A percentile compares a stretch with the other conserved stretches of the same genome.
These are phyloP conservation scores for Euspilapteryx auroguttella DNA, from an alignment of 2,888 invertebrate species.

Conservation along the genomic window DNA sequence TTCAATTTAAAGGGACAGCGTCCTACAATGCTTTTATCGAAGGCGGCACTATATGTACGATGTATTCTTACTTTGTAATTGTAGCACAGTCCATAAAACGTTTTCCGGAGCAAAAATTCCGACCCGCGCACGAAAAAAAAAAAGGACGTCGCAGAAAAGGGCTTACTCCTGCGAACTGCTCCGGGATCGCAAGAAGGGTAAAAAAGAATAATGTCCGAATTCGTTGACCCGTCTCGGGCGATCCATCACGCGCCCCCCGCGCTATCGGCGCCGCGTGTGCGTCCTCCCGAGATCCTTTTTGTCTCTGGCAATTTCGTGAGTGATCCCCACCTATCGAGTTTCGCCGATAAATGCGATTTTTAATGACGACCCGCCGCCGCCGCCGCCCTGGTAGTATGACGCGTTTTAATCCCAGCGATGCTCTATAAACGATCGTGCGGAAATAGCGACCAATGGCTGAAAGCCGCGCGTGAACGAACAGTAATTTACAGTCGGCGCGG, in stretches of 20 bases:
- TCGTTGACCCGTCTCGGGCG: slow-evolving; percentile 62
- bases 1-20: no score
- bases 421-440: slow-evolving; percentile 41
- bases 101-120: slow-evolving; percentile 42
- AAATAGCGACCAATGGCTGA: slow-evolving; percentile 21
- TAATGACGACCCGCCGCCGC: no score
- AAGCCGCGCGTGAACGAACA: slow-evolving; percentile 33
- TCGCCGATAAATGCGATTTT: no score
- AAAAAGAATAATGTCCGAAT: slow-evolving; percentile 64
- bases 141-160: slow-evolving; percentile 57
- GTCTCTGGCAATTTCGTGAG: slow-evolving; percentile 15
- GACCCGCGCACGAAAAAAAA: slow-evolving; percentile 31
- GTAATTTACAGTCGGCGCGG: slow-evolving; percentile 47
- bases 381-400: slow-evolving; percentile 6
- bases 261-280: slow-evolving; percentile 46
- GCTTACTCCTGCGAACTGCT: slow-evolving; percentile 53
- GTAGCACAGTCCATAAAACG: slow-evolving; percentile 53
- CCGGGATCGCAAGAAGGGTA: slow-evolving; percentile 55
- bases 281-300: slow-evolving; percentile 32
- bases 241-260: slow-evolving; percentile 58
- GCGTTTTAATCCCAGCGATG: slow-evolving; percentile 17
- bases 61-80: slow-evolving; percentile 59
- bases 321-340: slow-evolving; percentile 8
- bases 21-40: no score
- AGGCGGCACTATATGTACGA: slow-evolving; percentile 34